These are phyloP conservation scores for Lycopodina hypogea DNA, from an alignment of 37 sponge, comb jelly and placozoan species.

Conservation along the genomic window DNA sequence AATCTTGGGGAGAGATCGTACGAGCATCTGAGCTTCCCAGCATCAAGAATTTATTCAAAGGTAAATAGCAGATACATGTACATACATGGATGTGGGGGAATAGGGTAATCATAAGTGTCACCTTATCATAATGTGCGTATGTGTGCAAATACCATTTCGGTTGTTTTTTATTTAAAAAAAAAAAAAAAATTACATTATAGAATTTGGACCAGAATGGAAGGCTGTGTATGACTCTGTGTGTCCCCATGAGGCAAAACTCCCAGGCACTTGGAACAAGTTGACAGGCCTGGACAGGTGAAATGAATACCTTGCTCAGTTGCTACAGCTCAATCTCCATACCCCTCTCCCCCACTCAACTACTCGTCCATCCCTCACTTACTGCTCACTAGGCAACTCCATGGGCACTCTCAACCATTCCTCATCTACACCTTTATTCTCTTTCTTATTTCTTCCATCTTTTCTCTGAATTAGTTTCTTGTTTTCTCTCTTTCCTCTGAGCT, in stretches of 20 bases:
- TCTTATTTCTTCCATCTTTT: no score
- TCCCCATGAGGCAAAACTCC: constrained; percentile 77
- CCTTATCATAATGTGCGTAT: background rate
- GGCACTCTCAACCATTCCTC: background rate
- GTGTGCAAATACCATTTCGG: background rate
- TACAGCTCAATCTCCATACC: background rate
- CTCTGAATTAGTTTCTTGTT: no score
- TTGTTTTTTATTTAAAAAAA: background rate
- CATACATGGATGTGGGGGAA: no score
- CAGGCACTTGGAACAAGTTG: constrained; percentile 85
- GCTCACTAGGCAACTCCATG: background rate
- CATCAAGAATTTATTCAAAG: constrained; percentile 78
- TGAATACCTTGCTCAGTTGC: background rate
- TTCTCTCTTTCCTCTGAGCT: no score
- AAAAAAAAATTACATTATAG: constrained; percentile 8
- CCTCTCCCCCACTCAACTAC: constrained; percentile 21
- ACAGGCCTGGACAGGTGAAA: constrained; percentile 67
- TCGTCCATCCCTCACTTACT: background rate
- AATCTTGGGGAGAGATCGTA: constrained; percentile 98
- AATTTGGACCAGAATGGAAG: constrained; percentile 85
- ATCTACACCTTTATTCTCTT: background rate
- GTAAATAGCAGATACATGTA: constrained; percentile 2
- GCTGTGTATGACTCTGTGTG: constrained; percentile 84
- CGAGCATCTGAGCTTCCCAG: constrained; percentile 84
- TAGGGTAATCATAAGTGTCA: background rate